Conservation (phyloP, 2,113 vertebrate species). For the Hylia prasina region DNA sequence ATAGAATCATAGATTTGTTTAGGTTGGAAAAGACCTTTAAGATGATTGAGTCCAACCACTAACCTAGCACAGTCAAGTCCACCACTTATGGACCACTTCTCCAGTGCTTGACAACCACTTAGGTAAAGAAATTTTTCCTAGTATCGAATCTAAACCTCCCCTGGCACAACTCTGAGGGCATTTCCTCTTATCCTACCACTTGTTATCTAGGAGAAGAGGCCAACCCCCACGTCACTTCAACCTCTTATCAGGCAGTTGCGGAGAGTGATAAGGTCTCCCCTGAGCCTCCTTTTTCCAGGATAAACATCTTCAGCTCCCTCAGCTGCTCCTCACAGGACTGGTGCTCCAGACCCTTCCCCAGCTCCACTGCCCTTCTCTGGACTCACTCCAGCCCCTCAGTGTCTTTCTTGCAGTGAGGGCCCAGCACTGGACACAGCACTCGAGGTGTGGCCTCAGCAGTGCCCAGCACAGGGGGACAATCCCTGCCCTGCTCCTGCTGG, state of each 20-base stretch:
- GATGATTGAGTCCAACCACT: not conserved
- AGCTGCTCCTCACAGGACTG: not conserved
- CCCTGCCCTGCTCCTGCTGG: not conserved
- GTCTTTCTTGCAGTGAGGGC: not conserved
- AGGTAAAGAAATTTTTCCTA: not conserved
- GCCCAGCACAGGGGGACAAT: not conserved
- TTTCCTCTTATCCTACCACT: not conserved
- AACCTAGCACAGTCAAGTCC: not conserved
- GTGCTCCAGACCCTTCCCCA: not conserved
- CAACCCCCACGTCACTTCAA: not conserved
- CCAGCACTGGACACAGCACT: not conserved
- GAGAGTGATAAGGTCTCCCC: not conserved
- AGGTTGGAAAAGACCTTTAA: not conserved
- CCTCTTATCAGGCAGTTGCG: not conserved
- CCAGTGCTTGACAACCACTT: not conserved
- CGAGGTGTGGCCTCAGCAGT: not conserved
- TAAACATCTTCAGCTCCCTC: not conserved
- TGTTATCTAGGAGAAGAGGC: not conserved
- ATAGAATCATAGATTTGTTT: not conserved
- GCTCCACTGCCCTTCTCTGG: fast-evolving
- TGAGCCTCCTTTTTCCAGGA: not conserved
- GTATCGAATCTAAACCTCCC: not conserved
- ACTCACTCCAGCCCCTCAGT: not conserved
- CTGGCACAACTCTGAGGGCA: not conserved
- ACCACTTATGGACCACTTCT: not conserved